These are phyloP conservation scores for Sciurus niger DNA, from an alignment of 2,113 vertebrate species.

Conservation along the genomic window DNA sequence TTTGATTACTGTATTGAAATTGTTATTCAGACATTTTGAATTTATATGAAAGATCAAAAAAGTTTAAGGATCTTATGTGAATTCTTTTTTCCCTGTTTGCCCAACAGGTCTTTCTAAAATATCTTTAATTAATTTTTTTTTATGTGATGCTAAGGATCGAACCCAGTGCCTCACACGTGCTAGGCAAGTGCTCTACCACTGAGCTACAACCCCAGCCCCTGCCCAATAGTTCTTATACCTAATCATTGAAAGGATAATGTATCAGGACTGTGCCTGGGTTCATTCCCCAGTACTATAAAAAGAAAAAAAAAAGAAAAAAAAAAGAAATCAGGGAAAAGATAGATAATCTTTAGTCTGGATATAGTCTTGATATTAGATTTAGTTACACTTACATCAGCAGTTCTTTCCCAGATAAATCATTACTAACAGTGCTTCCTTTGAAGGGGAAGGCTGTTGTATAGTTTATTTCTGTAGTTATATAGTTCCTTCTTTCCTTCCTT, in stretches of 20 bases:
- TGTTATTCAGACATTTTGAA: background rate
- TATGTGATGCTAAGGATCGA: no score
- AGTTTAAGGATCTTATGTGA: background rate
- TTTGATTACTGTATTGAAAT: slow-evolving; percentile 20
- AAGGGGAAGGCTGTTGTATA: background rate
- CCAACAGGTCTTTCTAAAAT: background rate
- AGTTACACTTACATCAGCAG: background rate
- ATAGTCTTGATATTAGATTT: slow-evolving; percentile 1
- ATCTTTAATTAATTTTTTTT: no score
- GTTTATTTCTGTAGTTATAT: background rate
- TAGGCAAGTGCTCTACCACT: no score
- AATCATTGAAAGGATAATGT: background rate
- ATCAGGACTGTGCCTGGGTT: no score
- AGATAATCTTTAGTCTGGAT: background rate
- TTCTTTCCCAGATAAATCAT: background rate
- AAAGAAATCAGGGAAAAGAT: no score
- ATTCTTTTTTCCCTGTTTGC: background rate
- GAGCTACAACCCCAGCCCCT: no score
- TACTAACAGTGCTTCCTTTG: background rate
- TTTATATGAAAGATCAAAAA: background rate
- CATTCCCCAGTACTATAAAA: no score
- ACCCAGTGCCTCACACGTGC: no score
- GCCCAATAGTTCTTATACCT: background rate
- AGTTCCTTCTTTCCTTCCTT: background rate
- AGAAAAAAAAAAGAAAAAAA: no score